phyloP scores from a whole-genome alignment of 2,888 invertebrate species.

The Troilus luridus region DNA sequence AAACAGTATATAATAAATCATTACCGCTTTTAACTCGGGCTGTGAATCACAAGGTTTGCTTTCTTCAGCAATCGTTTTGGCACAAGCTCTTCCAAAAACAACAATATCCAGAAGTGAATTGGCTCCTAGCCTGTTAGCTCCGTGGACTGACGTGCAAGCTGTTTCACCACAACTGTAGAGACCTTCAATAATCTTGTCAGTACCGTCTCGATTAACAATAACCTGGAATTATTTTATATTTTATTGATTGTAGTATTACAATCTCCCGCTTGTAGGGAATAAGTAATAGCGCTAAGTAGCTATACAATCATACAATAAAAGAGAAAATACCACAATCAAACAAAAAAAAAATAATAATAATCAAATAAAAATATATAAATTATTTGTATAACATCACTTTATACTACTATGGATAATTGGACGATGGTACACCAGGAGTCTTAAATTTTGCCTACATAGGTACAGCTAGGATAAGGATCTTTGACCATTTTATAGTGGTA shows the following conservation, averaged over 20 bases:
- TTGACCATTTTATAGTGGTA: background rate
- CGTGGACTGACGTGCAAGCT: constrained; percentile 97
- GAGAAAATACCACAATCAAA: no score
- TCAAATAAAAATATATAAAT: no score
- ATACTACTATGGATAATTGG: no score
- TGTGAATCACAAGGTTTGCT: constrained; percentile 89
- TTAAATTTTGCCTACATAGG: no score
- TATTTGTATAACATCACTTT: no score
- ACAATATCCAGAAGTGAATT: constrained; percentile 98
- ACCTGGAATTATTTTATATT: constrained; percentile 71
- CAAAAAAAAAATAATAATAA: no score
- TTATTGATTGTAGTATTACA: no score
- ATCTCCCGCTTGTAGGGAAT: no score
- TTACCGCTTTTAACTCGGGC: constrained; percentile 79
- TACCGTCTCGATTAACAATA: constrained; percentile 73
- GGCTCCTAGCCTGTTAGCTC: constrained; percentile 98
- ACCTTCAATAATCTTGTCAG: constrained; percentile 86
- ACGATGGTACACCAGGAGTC: no score
- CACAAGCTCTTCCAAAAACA: constrained; percentile 98
- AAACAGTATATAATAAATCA: background rate
- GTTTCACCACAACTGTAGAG: constrained; percentile 96
- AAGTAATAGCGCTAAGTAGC: no score
- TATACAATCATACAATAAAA: no score
- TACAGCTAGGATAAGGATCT: no score
- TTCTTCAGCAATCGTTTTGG: constrained; percentile 87